Percentiles rank a stretch among this genome's conserved stretches.
Evolutionary conservation across 2,888 invertebrate genomes (phyloP).

Genomic region (Hypomecis punctinalis): DNA sequence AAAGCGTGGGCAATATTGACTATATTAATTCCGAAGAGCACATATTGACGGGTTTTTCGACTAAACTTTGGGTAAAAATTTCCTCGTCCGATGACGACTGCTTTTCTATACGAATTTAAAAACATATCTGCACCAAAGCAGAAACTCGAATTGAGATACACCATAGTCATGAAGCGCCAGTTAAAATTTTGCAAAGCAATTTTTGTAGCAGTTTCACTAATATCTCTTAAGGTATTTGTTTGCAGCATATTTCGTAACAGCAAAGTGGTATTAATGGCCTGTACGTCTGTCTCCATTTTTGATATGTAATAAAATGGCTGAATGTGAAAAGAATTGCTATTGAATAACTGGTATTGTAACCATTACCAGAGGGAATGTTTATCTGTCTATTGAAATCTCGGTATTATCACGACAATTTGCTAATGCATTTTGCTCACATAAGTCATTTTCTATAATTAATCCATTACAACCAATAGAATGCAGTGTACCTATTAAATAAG

Average conservation of each 20-base stretch:
- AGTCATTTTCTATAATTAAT: too few relatives aligned
- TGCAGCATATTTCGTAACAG: background rate
- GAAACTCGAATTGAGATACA: conserved; percentile 63
- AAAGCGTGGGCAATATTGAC: conserved; percentile 54
- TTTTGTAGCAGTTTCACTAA: conserved; percentile 61
- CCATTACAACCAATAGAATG: too few relatives aligned
- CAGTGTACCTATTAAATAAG: too few relatives aligned
- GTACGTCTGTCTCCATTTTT: conserved; percentile 27
- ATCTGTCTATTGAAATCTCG: background rate
- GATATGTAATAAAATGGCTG: conserved; percentile 1
- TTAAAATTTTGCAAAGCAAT: conserved; percentile 67
- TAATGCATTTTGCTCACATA: background rate
- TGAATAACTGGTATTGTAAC: too few relatives aligned
- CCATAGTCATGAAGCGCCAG: conserved; percentile 63
- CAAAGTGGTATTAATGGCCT: conserved; percentile 4
- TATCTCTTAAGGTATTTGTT: conserved; percentile 37
- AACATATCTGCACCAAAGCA: conserved; percentile 59
- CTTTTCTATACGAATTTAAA: conserved; percentile 56
- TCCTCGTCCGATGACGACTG: conserved; percentile 56
- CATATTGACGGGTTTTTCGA: conserved; percentile 55
- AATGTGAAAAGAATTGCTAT: background rate
- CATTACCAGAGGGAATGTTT: too few relatives aligned
- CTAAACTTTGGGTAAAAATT: conserved; percentile 48
- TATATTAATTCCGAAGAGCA: conserved; percentile 60
- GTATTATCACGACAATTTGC: background rate